A percentile compares a stretch with the other conserved stretches of the same genome.
Evolutionary conservation across 2,113 vertebrate species (phyloP).

Genomic region (Apeltes quadracus): DNA sequence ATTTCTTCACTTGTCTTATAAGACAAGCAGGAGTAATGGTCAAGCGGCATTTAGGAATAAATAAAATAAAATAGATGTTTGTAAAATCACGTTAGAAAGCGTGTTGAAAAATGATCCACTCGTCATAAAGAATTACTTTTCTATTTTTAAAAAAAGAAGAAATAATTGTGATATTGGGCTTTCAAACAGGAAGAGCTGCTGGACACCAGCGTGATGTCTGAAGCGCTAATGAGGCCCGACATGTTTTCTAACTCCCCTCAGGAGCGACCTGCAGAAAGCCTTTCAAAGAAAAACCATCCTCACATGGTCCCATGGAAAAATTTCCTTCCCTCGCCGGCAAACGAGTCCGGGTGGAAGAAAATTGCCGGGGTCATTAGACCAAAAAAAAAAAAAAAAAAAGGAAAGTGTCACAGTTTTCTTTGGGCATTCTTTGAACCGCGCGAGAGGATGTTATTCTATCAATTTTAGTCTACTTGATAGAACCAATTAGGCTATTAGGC

Average conservation of each 20-base stretch:
- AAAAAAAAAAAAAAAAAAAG: conserved; percentile 43
- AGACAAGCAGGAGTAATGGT: not conserved
- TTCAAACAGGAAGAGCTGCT: not conserved
- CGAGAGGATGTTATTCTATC: conserved; percentile 79
- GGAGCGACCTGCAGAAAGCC: conserved; percentile 65
- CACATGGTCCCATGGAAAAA: conserved; percentile 64
- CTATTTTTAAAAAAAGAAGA: not conserved
- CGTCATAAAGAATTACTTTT: not conserved
- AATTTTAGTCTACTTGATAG: conserved; percentile 61
- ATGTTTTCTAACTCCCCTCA: conserved; percentile 74
- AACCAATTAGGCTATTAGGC: conserved; percentile 68
- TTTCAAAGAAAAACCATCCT: conserved; percentile 71
- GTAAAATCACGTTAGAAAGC: not conserved
- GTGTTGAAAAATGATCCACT: not conserved
- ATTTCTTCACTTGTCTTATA: not conserved
- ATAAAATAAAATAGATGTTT: not conserved
- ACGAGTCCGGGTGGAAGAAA: conserved; percentile 68
- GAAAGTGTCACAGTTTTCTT: conserved; percentile 68
- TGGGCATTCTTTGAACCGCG: conserved; percentile 62
- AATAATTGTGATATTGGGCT: not conserved
- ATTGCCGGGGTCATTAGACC: conserved; percentile 71
- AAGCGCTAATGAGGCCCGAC: conserved; percentile 68
- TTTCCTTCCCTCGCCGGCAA: conserved; percentile 67
- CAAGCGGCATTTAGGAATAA: not conserved
- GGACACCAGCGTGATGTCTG: conserved; percentile 36